These are phyloP conservation scores for Crotalus viridis DNA, from an alignment of 2,113 vertebrate genomes.

Conservation along the genomic window DNA sequence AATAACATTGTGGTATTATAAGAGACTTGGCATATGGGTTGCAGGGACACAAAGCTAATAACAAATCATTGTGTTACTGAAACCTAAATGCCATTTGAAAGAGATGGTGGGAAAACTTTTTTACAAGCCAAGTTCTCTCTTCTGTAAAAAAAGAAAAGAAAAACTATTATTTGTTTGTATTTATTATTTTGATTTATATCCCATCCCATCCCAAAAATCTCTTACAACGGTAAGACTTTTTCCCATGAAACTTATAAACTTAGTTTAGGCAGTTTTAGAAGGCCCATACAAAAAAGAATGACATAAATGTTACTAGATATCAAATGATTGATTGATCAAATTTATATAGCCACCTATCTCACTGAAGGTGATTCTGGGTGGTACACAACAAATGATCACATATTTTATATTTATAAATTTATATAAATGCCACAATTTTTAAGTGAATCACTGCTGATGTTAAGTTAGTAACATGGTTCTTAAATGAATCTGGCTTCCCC, in stretches of 20 bases:
- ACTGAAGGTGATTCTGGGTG: not conserved
- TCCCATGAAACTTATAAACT: not conserved
- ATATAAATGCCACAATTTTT: not conserved
- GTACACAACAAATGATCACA: not conserved
- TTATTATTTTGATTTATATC: not conserved
- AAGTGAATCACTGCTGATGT: not conserved
- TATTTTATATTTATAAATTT: no score
- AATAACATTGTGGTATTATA: conserved; percentile 38
- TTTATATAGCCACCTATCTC: not conserved
- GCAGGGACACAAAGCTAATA: not conserved
- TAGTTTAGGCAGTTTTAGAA: not conserved
- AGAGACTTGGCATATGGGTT: conserved; percentile 37
- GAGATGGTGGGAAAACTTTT: not conserved
- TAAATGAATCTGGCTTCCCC: not conserved
- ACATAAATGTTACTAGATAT: not conserved
- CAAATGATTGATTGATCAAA: not conserved
- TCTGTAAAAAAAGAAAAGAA: not conserved
- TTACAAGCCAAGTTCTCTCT: not conserved
- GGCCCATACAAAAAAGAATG: not conserved
- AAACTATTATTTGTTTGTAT: not conserved
- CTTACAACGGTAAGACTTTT: not conserved
- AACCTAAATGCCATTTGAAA: not conserved
- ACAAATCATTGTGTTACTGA: not conserved
- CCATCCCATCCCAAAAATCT: not conserved
- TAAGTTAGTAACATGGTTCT: not conserved